Base-by-base conservation (phyloP, 2,113 vertebrate species). In the Macrotis lagotis region DNA sequence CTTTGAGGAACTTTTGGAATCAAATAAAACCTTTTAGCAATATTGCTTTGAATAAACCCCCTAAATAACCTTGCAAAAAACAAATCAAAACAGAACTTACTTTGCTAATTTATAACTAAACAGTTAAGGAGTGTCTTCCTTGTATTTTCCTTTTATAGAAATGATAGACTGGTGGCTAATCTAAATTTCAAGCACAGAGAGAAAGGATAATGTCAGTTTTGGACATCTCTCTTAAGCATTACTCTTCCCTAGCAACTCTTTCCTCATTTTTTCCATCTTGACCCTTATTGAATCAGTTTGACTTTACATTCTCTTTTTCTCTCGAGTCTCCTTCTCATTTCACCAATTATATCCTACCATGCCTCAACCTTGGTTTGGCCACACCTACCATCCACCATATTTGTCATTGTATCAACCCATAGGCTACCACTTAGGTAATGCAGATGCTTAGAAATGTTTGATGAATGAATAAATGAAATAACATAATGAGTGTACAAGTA, bases 91-190 rank as follows among this genome's bases (percentile, higher is more conserved):
- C 59, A 66, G 92, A 59, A 22, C 52, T 96, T 92, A 51, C 94
- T 96, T 92, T 94, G 25, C 25, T 90, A 66, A 94, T 91, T 95
- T 93, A 59, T 83, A 83, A 91, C 91, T 88, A 83, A 96, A 89
- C 97, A 96, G 93, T 95, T 97, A 52, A 88, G 89, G 92, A 92
- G 50, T 50, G 50, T 93, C 88, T 92, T 94, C 25, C 50, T 95
- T 96, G 22, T 44, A n/a, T 83, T 83, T 83, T 44, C n/a, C 16
- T 93, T 88, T 92, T 74, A 22, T 19, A n/a, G n/a, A 19, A n/a
- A 0, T 44, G 66, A 1, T 37, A 16, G 6, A 19, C 66, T n/a
- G 66, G 66, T 83, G 37, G 37, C 16, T 0, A n/a, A 74, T n/a
- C 4, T 83, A 6, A n/a, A n/a, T n/a, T n/a, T n/a, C n/a, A n/a